Conservation (phyloP, 1,140 invertebrate species). For the Drosophila kepulauana region DNA sequence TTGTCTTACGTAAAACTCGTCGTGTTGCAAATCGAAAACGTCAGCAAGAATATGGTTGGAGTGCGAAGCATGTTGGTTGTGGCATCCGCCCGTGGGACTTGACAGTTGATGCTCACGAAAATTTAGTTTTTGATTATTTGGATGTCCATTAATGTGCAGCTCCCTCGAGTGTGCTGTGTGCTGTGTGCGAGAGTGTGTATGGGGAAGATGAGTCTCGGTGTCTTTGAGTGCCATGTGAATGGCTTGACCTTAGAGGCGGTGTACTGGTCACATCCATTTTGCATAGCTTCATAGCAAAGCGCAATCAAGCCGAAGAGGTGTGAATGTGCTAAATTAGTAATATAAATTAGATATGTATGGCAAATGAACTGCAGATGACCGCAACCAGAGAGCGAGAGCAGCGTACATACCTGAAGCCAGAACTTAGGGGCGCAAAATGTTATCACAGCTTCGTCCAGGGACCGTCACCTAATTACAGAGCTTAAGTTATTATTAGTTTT, state of each 20-base stretch:
- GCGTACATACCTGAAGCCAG: conserved; percentile 2
- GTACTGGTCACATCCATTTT: conserved; percentile 50
- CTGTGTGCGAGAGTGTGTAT: conserved; percentile 3
- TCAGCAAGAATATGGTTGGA: conserved; percentile 34
- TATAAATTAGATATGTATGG: conserved; percentile 75
- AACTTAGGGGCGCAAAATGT: conserved; percentile 13
- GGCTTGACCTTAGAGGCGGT: conserved; percentile 39
- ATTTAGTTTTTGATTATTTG: conserved; percentile 81
- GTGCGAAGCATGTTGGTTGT: too few species aligned
- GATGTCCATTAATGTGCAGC: conserved; percentile 78
- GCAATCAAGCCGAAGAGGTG: conserved; percentile 71
- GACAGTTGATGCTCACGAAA: conserved; percentile 47
- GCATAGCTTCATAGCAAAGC: conserved; percentile 47
- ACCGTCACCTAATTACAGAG: conserved; percentile 69
- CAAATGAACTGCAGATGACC: conserved; percentile 35
- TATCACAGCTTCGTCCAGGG: conserved; percentile 34
- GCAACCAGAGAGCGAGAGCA: conserved; percentile 12
- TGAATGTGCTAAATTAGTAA: conserved; percentile 77
- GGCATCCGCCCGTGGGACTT: conserved; percentile 57
- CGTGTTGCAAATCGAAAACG: conserved; percentile 53
- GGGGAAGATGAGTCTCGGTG: conserved; percentile 18
- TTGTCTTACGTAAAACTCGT: conserved; percentile 49
- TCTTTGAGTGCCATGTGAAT: conserved; percentile 2
- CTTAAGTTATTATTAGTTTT: conserved; percentile 77
- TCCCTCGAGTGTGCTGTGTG: conserved; percentile 56